These are phyloP conservation scores for Bradypodion pumilum DNA, from an alignment of 2,797 vertebrate species.

Conservation along the genomic window DNA sequence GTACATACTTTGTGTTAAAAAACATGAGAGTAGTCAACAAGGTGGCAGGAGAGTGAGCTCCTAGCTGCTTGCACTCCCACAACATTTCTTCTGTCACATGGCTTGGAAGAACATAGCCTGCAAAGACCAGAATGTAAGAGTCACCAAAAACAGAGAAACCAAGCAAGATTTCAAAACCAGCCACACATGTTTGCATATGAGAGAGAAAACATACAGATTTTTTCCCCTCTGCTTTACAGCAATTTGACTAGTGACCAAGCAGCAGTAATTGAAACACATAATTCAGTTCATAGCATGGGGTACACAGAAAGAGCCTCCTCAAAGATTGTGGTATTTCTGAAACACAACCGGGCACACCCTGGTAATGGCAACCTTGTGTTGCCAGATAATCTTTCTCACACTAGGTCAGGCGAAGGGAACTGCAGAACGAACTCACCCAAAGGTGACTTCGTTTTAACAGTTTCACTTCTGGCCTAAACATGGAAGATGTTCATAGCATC, in stretches of 20 bases:
- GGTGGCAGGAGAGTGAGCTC: constrained; percentile 94
- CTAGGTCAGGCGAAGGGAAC: too few species aligned
- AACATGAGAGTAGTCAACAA: constrained; percentile 97
- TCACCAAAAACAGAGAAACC: constrained; percentile 19
- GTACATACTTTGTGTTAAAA: constrained; percentile 97
- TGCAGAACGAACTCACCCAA: too few species aligned
- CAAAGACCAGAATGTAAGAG: constrained; percentile 62
- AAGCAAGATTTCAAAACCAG: constrained; percentile 19
- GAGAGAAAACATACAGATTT: neutral
- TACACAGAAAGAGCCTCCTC: too few species aligned
- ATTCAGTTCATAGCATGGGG: neutral
- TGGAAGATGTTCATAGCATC: too few species aligned
- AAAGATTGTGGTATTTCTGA: too few species aligned
- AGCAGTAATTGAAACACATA: neutral
- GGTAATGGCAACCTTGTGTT: too few species aligned
- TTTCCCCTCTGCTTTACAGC: neutral
- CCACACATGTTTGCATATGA: neutral
- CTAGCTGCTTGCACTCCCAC: constrained; percentile 98
- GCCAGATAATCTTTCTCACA: too few species aligned
- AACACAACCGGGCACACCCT: too few species aligned
- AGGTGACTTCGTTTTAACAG: too few species aligned
- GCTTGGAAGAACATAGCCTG: constrained; percentile 95
- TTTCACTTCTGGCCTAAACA: too few species aligned
- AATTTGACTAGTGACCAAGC: neutral
- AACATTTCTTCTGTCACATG: constrained; percentile 98